Evolutionary conservation across 2,888 invertebrate species (phyloP).

Genomic region (Charanyca ferruginea): DNA sequence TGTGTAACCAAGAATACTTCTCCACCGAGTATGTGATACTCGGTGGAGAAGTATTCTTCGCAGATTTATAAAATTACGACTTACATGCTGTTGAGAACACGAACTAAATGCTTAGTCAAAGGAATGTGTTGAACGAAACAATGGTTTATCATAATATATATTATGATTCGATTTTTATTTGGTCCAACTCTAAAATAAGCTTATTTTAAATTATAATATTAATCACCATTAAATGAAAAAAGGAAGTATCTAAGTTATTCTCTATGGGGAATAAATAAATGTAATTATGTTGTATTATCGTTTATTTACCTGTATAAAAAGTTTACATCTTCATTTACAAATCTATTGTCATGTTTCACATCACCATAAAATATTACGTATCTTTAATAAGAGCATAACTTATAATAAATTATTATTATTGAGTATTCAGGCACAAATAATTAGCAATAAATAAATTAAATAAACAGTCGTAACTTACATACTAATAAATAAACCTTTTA

Average conservation of each 20-base stretch:
- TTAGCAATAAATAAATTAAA: constrained; percentile 49
- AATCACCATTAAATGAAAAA: neutral
- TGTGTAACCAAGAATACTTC: too few species aligned
- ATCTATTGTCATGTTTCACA: constrained; percentile 33
- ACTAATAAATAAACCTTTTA: constrained; percentile 77
- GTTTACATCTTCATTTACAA: constrained; percentile 32
- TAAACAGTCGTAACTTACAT: constrained; percentile 54
- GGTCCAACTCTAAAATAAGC: too few species aligned
- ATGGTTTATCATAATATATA: too few species aligned
- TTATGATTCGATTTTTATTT: too few species aligned
- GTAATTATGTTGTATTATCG: neutral
- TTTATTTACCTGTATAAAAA: constrained; percentile 45
- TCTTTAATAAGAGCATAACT: constrained; percentile 31
- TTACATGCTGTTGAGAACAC: too few species aligned
- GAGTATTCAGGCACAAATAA: constrained; percentile 77
- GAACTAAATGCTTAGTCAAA: too few species aligned
- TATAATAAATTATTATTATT: constrained; percentile 53
- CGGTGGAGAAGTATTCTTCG: too few species aligned
- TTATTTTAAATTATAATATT: too few species aligned
- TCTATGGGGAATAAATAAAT: neutral
- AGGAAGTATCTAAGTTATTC: too few species aligned
- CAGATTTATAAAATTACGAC: too few species aligned
- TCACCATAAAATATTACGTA: constrained; percentile 44
- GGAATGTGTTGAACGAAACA: too few species aligned
- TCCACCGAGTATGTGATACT: too few species aligned